These are phyloP conservation scores for Acanthurus tractus DNA, from an alignment of 2,797 vertebrate genomes.

Conservation along the genomic window DNA sequence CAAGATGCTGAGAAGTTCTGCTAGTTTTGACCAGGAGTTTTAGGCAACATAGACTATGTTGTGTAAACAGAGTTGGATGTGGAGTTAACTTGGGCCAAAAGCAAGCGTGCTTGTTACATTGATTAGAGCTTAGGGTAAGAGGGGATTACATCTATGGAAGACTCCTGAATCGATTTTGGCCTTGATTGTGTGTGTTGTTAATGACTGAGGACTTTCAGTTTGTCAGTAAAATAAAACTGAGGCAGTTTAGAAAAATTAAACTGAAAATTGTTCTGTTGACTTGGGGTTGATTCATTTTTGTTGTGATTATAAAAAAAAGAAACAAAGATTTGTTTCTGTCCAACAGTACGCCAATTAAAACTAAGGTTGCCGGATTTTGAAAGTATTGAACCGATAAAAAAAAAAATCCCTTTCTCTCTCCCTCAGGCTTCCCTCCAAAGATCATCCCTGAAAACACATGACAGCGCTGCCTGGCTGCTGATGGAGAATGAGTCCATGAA, in stretches of 20 bases:
- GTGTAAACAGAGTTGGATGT: constrained; percentile 23
- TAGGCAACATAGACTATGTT: constrained; percentile 3
- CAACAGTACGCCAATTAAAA: no score
- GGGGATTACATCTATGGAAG: constrained; percentile 67
- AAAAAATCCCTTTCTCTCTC: no score
- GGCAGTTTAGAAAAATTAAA: constrained; percentile 5
- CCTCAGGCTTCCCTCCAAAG: no score
- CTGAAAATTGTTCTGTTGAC: not conserved
- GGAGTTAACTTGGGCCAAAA: constrained; percentile 37
- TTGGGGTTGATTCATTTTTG: no score
- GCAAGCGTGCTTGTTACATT: constrained; percentile 56
- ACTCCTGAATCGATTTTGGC: constrained; percentile 60
- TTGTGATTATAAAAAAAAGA: no score
- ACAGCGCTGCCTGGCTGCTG: no score
- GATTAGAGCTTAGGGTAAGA: constrained; percentile 64
- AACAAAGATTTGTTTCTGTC: no score
- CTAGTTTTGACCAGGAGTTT: not conserved
- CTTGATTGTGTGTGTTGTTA: constrained; percentile 44
- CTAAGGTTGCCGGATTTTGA: no score
- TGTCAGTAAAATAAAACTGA: constrained; percentile 14
- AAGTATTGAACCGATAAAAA: no score
- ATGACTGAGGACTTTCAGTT: constrained; percentile 56
- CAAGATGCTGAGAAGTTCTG: not conserved
- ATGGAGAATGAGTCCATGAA: no score
- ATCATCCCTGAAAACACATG: no score